Conservation (phyloP, 2,888 invertebrate species). For the Oligia latruncula region DNA sequence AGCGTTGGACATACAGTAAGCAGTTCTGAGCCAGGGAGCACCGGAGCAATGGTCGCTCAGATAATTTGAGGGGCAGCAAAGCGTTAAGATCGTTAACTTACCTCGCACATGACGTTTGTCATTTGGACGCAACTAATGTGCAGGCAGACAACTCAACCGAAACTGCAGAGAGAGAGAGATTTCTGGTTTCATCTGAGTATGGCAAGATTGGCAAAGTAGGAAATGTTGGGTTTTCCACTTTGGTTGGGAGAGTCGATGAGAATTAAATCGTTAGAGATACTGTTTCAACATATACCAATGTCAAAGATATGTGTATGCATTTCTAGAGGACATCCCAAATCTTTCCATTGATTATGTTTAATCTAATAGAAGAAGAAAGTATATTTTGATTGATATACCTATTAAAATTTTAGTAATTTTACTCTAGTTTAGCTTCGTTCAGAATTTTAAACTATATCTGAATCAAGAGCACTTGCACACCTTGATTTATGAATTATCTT, state of each 20-base stretch:
- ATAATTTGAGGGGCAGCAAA: constrained; percentile 88
- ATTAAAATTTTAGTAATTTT: too few relatives aligned
- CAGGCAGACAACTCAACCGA: constrained; percentile 67
- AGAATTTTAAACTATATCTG: neutral
- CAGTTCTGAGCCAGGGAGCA: constrained; percentile 86
- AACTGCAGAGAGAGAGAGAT: constrained; percentile 61
- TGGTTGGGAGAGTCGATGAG: neutral
- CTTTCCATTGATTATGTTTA: neutral
- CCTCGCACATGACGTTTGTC: constrained; percentile 79
- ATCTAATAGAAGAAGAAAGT: neutral
- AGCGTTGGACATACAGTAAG: constrained; percentile 85
- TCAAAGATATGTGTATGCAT: neutral
- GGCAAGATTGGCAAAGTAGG: neutral
- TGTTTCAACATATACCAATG: neutral
- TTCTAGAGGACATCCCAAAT: neutral
- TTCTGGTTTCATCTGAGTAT: constrained; percentile 42
- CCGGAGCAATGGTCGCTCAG: constrained; percentile 87
- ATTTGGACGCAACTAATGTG: constrained; percentile 80
- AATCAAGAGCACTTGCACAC: neutral
- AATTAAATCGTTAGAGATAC: neutral
- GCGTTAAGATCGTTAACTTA: constrained; percentile 89
- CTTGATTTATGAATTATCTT: neutral
- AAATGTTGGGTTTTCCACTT: neutral
- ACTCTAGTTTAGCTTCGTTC: neutral
- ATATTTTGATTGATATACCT: neutral